Base-by-base conservation (phyloP, 2,797 vertebrate genomes). In the Spondyliosoma cantharus region DNA sequence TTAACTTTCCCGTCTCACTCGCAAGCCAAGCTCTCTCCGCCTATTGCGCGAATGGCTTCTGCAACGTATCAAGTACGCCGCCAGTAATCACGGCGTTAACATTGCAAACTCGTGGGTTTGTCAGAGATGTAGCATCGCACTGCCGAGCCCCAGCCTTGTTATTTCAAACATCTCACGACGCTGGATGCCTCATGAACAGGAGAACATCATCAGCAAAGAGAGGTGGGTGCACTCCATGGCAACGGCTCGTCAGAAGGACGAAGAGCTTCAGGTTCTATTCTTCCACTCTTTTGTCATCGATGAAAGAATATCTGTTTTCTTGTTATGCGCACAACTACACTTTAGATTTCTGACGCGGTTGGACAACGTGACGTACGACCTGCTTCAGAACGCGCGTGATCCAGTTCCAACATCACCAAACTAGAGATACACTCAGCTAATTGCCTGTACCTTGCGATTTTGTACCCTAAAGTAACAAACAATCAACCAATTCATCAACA, bases 41-140 rank as follows among this genome's bases (percentile, higher is more conserved):
- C 65, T 14, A 20, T 45, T 72, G 42, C 53, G 65, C 72, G 42
- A 60, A 71, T 54, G 3, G 9, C 37, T 50, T 53, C 22, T 58
- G 8, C 20, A 29, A 74, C 69, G 50, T 17, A 22, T 63, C 7
- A 74, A 54, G 25, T 24, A 56, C 48, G 14, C 7, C 1, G 3
- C 45, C 24, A 59, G 19, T 37, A 3, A 56, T 54, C 45, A 19
- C 19, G 63, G n/a, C 9, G 48, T 13, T 29, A 64, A 29, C 45
- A 29, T 19, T 22, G 14, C 0, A 58, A 19, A 42, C 6, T 48
- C 29, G 37, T 22, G 32, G 32, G 4, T 42, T n/a, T 9, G 73
- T 19, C 19, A 62, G 25, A 11, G 4, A 46, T 58, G 42, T 58
- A 58, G 15, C 20, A n/a, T 12, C 57, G 49, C 60, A 37, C 49